Evolutionary conservation across 2,888 invertebrate genomes (phyloP).

Genomic region (Tinea pellionella): DNA sequence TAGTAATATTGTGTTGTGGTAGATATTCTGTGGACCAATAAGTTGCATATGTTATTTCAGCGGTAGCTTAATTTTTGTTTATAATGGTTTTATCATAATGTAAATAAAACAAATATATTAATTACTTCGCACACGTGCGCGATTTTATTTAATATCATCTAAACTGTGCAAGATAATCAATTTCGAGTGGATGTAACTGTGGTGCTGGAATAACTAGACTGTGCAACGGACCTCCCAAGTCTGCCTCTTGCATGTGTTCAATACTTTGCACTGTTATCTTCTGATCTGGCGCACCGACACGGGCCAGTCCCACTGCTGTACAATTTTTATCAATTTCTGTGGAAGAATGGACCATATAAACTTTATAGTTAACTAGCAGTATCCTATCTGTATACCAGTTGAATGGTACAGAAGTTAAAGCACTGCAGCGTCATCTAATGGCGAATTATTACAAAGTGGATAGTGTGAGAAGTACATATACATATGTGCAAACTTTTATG

Average conservation of each 20-base stretch:
- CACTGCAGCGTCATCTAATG: not conserved
- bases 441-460: no score
- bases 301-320: slow-evolving; percentile 86
- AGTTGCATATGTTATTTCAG: slow-evolving; percentile 52
- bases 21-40: slow-evolving; percentile 66
- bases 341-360: slow-evolving; percentile 18
- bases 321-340: slow-evolving; percentile 65
- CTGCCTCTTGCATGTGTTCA: slow-evolving; percentile 74
- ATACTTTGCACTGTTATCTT: slow-evolving; percentile 81
- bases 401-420: no score
- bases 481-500: no score
- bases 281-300: slow-evolving; percentile 90
- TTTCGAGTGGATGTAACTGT: slow-evolving; percentile 89
- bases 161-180: slow-evolving; percentile 85
- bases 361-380: slow-evolving; percentile 6
- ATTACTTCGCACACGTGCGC: slow-evolving; percentile 28
- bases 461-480: no score
- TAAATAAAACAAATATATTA: slow-evolving; percentile 66
- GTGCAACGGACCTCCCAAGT: slow-evolving; percentile 93
- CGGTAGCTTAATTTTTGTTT: slow-evolving; percentile 58
- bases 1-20: slow-evolving; percentile 55
- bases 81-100: slow-evolving; percentile 55
- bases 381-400: no score
- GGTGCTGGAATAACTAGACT: slow-evolving; percentile 90
- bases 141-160: slow-evolving; percentile 27